Base-by-base conservation (phyloP, 2,113 vertebrate species). In the Peromyscus californicus region DNA sequence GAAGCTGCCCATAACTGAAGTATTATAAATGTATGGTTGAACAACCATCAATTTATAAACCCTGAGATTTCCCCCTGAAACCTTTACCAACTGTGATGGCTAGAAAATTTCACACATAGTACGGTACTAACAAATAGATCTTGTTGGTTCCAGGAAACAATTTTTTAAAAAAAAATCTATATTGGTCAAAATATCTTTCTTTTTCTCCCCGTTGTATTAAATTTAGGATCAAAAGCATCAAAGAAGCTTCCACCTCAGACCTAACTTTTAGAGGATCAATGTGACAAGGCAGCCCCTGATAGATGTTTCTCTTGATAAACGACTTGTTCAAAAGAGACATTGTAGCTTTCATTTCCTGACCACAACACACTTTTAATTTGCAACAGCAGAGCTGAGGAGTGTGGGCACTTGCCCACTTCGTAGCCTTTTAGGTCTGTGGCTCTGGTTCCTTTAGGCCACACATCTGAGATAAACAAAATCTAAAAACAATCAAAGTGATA, bases 301-400 rank as follows among this genome's bases (percentile, higher is more conserved):
- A 99, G 98, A 99, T 99, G 99, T 99, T 99, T 98, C 98, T 99
- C 98, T 99, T 99, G 99, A 99, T 99, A 99, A 99, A 99, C 96
- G 98, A 99, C 99, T 99, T 98, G 98, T 99, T 99, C 99, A 99
- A 99, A 99, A 99, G 98, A 99, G 98, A 99, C 99, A 99, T 98
- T 99, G 99, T 99, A 99, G 99, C 98, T 99, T 99, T 99, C 99
- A 99, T 99, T 99, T 99, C 99, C 99, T 99, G 98, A 98, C 98
- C 98, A 99, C 98, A 99, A 99, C 98, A 99, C 99, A 99, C 99
- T 99, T 99, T 99, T 99, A 99, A 99, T 99, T 99, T 99, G 98
- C 98, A 99, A 98, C 98, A 99, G 99, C 98, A 99, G 99, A 99
- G 98, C 98, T 98, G 98, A 97, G 97, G 97, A 98, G 97, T 98